Evolutionary conservation across 2,888 invertebrate genomes (phyloP).

Genomic region (Osedax fenrisi): DNA sequence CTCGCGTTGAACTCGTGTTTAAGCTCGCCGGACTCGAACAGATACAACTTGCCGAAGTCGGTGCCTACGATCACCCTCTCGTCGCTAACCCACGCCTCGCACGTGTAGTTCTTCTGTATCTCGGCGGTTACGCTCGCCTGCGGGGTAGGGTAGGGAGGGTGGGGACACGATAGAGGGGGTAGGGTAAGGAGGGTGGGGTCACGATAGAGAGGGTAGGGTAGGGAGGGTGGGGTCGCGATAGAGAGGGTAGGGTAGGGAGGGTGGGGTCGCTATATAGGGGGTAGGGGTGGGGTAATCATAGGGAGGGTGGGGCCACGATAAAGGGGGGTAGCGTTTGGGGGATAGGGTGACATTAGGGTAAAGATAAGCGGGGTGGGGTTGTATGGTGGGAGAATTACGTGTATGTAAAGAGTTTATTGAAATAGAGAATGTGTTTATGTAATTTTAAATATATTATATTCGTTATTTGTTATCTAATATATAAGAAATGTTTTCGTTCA

Average conservation of each 20-base stretch:
- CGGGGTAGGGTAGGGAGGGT: not conserved
- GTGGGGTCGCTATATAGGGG: constrained; percentile 60
- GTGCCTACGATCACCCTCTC: constrained; percentile 75
- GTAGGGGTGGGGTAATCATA: no score
- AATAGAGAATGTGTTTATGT: no score
- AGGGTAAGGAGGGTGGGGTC: not conserved
- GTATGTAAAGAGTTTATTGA: no score
- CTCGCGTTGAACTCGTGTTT: constrained; percentile 51
- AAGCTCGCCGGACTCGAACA: constrained; percentile 74
- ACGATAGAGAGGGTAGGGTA: not conserved
- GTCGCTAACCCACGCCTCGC: constrained; percentile 68
- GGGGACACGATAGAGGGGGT: not conserved
- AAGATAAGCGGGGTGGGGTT: no score
- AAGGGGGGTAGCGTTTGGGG: no score
- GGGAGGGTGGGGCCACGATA: no score
- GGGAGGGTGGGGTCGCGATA: not conserved
- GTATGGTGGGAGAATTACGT: no score
- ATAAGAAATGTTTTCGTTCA: no score
- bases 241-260: not conserved
- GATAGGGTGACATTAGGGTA: no score
- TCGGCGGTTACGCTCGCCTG: not conserved
- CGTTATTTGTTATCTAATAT: no score
- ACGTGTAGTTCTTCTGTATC: constrained; percentile 58
- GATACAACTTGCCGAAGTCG: constrained; percentile 61
- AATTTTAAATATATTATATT: no score